These are phyloP conservation scores for Chaetogeoica ovagalla DNA, from an alignment of 2,888 invertebrate genomes.

Conservation along the genomic window DNA sequence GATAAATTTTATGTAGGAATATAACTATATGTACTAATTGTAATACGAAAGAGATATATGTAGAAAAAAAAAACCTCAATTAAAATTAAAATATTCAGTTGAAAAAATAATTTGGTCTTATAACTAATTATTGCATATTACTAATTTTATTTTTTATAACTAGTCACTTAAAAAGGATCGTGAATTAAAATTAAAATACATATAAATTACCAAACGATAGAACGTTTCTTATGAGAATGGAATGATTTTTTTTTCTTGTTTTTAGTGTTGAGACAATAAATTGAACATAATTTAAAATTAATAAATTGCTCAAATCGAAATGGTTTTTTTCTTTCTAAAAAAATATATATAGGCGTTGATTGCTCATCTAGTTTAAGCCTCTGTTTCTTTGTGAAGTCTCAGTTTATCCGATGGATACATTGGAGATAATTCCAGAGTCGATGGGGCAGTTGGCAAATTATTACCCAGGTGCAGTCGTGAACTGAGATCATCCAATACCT, in stretches of 20 bases:
- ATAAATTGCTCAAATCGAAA: slow-evolving; percentile 34
- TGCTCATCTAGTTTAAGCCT: slow-evolving; percentile 66
- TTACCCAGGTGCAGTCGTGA: slow-evolving; percentile 71
- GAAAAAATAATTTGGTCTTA: slow-evolving; percentile 31
- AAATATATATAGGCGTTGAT: neutral
- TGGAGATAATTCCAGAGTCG: slow-evolving; percentile 83
- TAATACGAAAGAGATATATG: neutral
- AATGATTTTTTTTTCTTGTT: slow-evolving; percentile 21
- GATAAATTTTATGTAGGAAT: slow-evolving; percentile 21
- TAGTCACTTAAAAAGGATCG: slow-evolving; percentile 2
- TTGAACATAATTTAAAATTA: slow-evolving; percentile 47
- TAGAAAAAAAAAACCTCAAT: neutral
- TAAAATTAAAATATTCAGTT: slow-evolving; percentile 15
- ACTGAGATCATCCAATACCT: slow-evolving; percentile 78
- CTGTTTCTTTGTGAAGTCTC: slow-evolving; percentile 76
- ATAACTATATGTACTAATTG: slow-evolving; percentile 6
- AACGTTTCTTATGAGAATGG: slow-evolving; percentile 23
- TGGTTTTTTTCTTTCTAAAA: neutral
- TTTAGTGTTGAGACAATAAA: slow-evolving; percentile 6
- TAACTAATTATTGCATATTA: slow-evolving; percentile 27
- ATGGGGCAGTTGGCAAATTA: slow-evolving; percentile 80
- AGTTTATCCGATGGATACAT: slow-evolving; percentile 68
- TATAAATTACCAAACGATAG: slow-evolving; percentile 12
- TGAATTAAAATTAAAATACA: slow-evolving; percentile 8
- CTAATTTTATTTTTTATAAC: neutral